Evolutionary conservation across 2,797 vertebrate genomes (phyloP), one percentile per base, ranked within the genome.

Genomic region (Cossypha polioptera): DNA sequence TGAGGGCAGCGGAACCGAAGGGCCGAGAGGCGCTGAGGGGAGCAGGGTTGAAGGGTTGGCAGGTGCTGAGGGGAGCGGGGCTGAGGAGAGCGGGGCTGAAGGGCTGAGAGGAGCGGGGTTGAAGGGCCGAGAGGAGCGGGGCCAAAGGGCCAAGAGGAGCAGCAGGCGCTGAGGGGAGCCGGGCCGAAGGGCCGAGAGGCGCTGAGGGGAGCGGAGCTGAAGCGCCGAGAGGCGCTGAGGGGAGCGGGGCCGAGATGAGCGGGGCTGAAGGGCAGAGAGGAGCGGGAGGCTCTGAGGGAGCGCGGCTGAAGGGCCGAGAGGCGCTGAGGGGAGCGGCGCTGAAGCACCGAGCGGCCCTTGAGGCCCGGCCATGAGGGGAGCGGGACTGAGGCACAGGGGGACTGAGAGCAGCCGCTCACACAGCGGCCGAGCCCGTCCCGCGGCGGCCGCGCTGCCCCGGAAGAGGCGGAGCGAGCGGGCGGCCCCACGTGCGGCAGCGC

Each of bases 401-500:
- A 4, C n/a, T 7, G 55, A 62, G 9, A 1, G 9, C 0, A 43
- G 20, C 13, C 9, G 17, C 13, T 28, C 36, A 1, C 38, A 10
- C 10, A 9, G 7, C 48, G 0, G 53, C 8, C 94, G 57, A 82
- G 50, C 88, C 97, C 42, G 97, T 6, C 66, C 67, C 10, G 36
- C 36, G 7, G 42, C 13, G 75, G n/a, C 48, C 45, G 40, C 74
- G 74, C 48, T 86, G 80, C 67, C 79, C 94, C 94, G 94, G 92
- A 92, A 95, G 94, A 74, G 92, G 90, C 50, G 94, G 90, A 17
- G 40, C 79, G 38, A 45, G 11, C 72, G 19, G 31, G 47, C 25
- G 28, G 78, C 47, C 57, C 68, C 94, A 93, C 91, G 91, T 95
- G 95, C 36, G n/a, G 83, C 35, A 0, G 87, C 31, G 33, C 16